phyloP scores from a whole-genome alignment of 2,888 invertebrate genomes.

The Crepidodera aurea region DNA sequence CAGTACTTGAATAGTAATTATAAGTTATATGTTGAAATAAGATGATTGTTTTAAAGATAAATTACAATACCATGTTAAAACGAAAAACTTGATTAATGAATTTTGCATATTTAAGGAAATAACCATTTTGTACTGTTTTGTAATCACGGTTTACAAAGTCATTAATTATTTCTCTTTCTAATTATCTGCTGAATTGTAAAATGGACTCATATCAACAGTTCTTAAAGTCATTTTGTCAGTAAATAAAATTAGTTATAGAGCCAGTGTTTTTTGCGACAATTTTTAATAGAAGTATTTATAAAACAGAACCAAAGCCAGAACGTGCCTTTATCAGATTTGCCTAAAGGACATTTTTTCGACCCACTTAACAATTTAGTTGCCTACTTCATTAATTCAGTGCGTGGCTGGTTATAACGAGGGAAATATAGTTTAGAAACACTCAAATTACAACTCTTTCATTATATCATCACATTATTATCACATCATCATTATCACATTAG shows the following conservation, averaged over 20 bases:
- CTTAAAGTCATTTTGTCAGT: too few relatives aligned
- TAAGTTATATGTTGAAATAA: conserved; percentile 15
- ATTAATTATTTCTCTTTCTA: conserved; percentile 11
- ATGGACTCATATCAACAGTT: too few relatives aligned
- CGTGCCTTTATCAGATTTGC: neutral
- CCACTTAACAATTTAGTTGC: neutral
- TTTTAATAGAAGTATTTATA: too few relatives aligned
- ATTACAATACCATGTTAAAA: conserved; percentile 17
- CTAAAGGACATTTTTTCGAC: neutral
- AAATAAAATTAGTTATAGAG: too few relatives aligned
- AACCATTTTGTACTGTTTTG: conserved; percentile 17
- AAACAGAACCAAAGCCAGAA: too few relatives aligned
- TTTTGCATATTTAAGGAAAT: conserved; percentile 12
- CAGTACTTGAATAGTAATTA: too few relatives aligned
- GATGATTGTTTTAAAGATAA: conserved; percentile 14
- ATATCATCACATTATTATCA: conserved; percentile 24
- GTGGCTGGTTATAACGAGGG: neutral
- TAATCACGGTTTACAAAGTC: conserved; percentile 14
- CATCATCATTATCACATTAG: conserved; percentile 25
- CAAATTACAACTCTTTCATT: neutral
- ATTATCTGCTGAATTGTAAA: neutral
- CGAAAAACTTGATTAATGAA: conserved; percentile 19
- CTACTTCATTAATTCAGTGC: neutral
- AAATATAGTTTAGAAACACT: conserved; percentile 1
- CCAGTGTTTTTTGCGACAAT: too few relatives aligned